Evolutionary conservation across 2,797 vertebrate genomes (phyloP).

Genomic region (Sciurus vulgaris): DNA sequence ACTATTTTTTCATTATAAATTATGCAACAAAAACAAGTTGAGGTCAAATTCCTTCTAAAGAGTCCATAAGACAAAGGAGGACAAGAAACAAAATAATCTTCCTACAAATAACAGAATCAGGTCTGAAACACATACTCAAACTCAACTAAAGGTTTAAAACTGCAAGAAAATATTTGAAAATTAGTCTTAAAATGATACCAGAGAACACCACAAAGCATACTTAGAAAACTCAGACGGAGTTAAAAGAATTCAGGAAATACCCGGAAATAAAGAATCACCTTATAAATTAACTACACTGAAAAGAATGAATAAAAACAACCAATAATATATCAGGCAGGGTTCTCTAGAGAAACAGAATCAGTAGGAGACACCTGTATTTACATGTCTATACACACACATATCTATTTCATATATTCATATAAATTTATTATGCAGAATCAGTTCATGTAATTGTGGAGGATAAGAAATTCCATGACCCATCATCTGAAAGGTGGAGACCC

Average conservation of each 20-base stretch:
- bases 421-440: not conserved
- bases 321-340: not conserved
- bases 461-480: not conserved
- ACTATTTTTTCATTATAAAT: not conserved
- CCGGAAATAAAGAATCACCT: not conserved
- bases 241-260: conserved; percentile 7
- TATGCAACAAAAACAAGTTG: not conserved
- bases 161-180: not conserved
- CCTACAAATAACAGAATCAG: not conserved
- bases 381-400: not conserved
- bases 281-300: not conserved
- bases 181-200: not conserved
- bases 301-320: not conserved
- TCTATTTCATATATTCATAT: too few relatives aligned
- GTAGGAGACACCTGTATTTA: too few relatives aligned
- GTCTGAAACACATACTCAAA: not conserved
- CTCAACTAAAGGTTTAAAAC: not conserved
- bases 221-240: not conserved
- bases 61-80: not conserved
- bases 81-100: not conserved
- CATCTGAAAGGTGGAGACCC: not conserved
- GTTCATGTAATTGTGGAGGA: not conserved
- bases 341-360: not conserved
- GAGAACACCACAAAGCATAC: not conserved
- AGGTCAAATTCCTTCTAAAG: not conserved